Base-by-base conservation (phyloP, 2,113 vertebrate genomes). In the Sus scrofa region DNA sequence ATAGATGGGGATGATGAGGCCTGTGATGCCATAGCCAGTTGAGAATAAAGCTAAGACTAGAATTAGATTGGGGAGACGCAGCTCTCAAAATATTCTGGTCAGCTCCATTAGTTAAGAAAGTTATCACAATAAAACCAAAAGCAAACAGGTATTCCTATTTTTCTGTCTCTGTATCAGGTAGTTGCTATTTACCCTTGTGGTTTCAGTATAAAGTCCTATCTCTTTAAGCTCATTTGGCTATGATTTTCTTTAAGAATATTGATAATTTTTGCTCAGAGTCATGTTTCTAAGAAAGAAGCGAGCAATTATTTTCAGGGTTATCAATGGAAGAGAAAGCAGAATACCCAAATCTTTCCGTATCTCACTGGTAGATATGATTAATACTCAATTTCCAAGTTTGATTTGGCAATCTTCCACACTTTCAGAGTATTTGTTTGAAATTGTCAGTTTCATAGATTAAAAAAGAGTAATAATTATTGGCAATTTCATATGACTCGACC, bases 391-490 rank as follows among this genome's bases (percentile, higher is more conserved):
- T 95, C 54, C 88, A 65, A 34, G 12, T 84, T 75, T 63, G 27
- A 27, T 2, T 56, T 71, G 82, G 52, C 85, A 68, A 44, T 60
- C 18, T 9, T 60, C 56, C 20, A 37, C 7, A 37, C 70, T 96
- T 96, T 8, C 27, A 65, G 52, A 86, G 60, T 79, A 63, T 86
- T 85, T 89, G 2, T 27, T 89, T 78, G 52, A 89, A 96, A 94
- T 89, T 44, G 2, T 11, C 19, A 93, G n/a, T 56, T 89, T 67
- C 16, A 14, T 54, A 86, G 54, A 37, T 34, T 22, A 20, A 67
- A 63, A 63, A 93, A 68, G 22, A 2, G 22, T n/a, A 37, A 32
- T 14, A 11, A 82, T 39, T 56, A 58, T 50, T 73, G 62, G 7
- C 24, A 83, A 32, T 67, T 88, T 82, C 44, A 85, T 50, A 13